phyloP scores from a whole-genome alignment of 2,888 invertebrate genomes.

The Spicauda simplicius region DNA sequence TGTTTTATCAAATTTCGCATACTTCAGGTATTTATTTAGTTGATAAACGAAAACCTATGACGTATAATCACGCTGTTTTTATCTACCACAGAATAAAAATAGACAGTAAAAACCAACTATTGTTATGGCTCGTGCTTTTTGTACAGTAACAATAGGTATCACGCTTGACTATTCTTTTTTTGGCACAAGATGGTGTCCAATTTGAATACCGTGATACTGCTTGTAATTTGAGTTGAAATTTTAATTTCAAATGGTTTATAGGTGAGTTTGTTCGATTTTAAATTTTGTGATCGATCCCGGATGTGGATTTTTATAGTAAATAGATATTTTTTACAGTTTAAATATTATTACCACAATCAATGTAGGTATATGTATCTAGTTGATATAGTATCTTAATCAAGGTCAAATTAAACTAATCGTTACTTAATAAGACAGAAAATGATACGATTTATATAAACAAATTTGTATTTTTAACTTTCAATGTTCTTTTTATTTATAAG shows the following conservation, averaged over 20 bases:
- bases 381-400: too few relatives aligned
- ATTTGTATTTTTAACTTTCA: too few relatives aligned
- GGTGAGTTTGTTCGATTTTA: neutral
- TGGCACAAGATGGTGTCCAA: neutral
- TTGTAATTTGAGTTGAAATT: neutral
- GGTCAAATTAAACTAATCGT: too few relatives aligned
- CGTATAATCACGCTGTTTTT: conserved; percentile 1
- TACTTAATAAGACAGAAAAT: too few relatives aligned
- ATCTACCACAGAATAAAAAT: conserved; percentile 12
- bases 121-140: conserved; percentile 18
- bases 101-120: conserved; percentile 6
- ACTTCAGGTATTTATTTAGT: neutral
- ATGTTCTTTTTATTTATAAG: too few relatives aligned
- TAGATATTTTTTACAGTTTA: too few relatives aligned
- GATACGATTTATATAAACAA: too few relatives aligned
- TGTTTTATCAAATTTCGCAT: neutral
- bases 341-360: too few relatives aligned
- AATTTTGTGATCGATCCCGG: neutral
- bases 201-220: neutral
- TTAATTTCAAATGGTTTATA: neutral
- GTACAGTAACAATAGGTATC: neutral
- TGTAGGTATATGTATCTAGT: too few relatives aligned
- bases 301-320: too few relatives aligned
- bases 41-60: neutral
- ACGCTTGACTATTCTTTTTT: neutral